Percentiles rank a stretch among this genome's conserved stretches.
These are phyloP conservation scores for Tiaroga cobitis DNA, from an alignment of 2,797 vertebrate genomes.

Conservation along the genomic window DNA sequence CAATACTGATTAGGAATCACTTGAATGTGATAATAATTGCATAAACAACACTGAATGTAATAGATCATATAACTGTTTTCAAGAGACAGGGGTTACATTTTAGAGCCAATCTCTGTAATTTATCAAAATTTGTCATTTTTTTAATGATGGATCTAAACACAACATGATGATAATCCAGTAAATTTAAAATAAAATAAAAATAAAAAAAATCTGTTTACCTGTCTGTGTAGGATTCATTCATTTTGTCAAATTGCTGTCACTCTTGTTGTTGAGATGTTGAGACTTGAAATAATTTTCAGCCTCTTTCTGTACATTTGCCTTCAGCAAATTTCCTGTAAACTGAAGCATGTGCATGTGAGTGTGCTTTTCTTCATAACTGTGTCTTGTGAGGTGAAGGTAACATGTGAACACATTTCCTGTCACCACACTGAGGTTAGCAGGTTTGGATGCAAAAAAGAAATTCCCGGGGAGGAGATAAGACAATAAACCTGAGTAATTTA, in stretches of 20 bases:
- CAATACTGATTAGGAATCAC: neutral
- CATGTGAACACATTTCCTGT: conserved; percentile 54
- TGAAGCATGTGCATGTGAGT: conserved; percentile 6
- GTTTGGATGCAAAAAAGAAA: conserved; percentile 51
- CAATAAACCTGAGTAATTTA: conserved; percentile 36
- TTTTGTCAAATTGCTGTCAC: conserved; percentile 10
- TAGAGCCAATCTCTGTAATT: neutral
- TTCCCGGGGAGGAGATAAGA: conserved; percentile 44
- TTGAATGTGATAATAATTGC: neutral
- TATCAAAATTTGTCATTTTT: neutral
- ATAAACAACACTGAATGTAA: neutral
- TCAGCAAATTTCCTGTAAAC: conserved; percentile 60
- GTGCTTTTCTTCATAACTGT: conserved; percentile 30
- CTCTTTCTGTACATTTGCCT: conserved; percentile 45
- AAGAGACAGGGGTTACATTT: neutral
- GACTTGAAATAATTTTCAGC: conserved; percentile 21
- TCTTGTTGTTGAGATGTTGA: conserved; percentile 6
- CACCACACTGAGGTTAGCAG: conserved; percentile 19
- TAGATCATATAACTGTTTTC: too few species aligned
- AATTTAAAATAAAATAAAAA: neutral
- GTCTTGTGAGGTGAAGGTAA: conserved; percentile 25
- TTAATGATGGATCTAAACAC: neutral
- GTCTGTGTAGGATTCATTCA: conserved; percentile 20
- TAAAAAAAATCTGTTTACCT: conserved; percentile 43
- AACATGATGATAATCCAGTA: neutral